These are phyloP conservation scores for Gastrophysa polygoni DNA, from an alignment of 2,888 invertebrate genomes.

Conservation along the genomic window DNA sequence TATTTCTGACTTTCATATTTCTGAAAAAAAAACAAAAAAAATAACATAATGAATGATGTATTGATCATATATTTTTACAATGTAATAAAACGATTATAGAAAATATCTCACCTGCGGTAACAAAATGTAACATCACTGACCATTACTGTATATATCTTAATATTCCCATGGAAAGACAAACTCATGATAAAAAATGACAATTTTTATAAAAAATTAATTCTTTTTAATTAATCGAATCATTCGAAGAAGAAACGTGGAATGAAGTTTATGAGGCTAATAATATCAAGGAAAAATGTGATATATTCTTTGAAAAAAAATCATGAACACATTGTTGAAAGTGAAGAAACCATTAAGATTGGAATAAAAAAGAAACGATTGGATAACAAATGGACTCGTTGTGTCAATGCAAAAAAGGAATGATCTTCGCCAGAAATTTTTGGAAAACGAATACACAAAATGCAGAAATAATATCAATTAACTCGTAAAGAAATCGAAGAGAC, in stretches of 20 bases:
- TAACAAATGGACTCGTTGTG: neutral
- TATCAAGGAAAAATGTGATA: neutral
- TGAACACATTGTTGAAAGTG: neutral
- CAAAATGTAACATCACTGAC: slow-evolving; percentile 3
- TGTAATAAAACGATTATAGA: neutral
- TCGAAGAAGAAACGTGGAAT: neutral
- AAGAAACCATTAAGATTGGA: neutral
- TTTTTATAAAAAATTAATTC: neutral
- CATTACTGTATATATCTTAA: neutral
- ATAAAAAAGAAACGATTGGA: slow-evolving; percentile 3
- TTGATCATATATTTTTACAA: neutral
- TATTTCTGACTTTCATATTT: no score
- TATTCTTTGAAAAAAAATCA: neutral
- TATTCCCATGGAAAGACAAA: neutral
- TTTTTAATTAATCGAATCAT: neutral
- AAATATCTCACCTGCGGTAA: neutral
- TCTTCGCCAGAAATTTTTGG: neutral
- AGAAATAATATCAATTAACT: slow-evolving; percentile 3
- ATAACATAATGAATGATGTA: neutral
- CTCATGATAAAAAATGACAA: neutral
- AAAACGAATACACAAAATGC: neutral
- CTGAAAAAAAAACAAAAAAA: neutral
- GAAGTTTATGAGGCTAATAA: neutral
- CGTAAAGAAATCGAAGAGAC: neutral
- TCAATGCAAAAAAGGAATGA: neutral